These are phyloP conservation scores for Heliconius sara DNA, from an alignment of 2,888 invertebrate species.

Conservation along the genomic window DNA sequence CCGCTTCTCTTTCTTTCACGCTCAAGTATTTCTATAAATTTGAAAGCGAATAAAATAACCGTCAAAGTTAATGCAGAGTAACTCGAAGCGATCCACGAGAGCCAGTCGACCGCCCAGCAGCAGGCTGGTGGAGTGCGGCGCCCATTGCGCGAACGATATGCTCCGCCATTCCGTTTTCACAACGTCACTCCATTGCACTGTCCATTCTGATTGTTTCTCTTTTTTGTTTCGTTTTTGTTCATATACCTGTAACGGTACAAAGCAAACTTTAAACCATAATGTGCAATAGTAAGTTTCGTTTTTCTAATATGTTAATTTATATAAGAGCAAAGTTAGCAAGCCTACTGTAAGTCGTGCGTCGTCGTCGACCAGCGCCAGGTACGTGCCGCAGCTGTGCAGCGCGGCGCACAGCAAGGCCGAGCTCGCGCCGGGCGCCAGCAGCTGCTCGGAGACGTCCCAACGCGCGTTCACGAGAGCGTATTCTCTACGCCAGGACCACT, in stretches of 20 bases:
- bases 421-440: constrained; percentile 35
- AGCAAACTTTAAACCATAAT: neutral
- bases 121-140: constrained; percentile 54
- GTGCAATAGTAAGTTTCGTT: neutral
- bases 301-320: neutral
- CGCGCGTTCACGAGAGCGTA: constrained; percentile 54
- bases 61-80: constrained; percentile 57
- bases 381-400: constrained; percentile 47
- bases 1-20: no score
- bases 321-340: neutral
- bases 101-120: constrained; percentile 63
- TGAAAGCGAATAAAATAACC: constrained; percentile 45
- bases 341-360: constrained; percentile 54
- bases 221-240: neutral
- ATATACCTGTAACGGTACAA: constrained; percentile 6
- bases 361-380: constrained; percentile 56
- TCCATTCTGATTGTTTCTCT: constrained; percentile 19
- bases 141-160: constrained; percentile 52
- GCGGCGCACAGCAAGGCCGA: constrained; percentile 52
- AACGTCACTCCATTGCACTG: constrained; percentile 36
- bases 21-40: neutral
- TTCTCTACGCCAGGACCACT: constrained; percentile 61
- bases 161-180: constrained; percentile 46
- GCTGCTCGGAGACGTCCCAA: constrained; percentile 50
- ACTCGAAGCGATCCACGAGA: constrained; percentile 64